Base-by-base conservation (phyloP, 2,113 vertebrate genomes). In the Rallus limicola region DNA sequence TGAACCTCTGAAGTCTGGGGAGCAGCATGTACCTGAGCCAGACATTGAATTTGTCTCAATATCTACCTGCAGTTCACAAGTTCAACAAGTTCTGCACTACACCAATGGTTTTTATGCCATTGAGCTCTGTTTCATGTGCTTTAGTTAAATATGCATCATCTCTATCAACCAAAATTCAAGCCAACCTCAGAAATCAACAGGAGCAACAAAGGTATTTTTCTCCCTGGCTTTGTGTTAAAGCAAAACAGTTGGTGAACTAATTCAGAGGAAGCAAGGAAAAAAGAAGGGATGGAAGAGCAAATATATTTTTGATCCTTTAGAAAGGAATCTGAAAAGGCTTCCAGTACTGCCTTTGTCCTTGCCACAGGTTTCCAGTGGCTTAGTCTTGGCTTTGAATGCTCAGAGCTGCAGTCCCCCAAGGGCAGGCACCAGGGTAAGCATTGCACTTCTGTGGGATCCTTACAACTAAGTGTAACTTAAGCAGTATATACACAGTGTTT, bases 381-480 rank as follows among this genome's bases (percentile, higher is more conserved):
- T 48, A 26, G 5, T 7, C 21, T 6, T 23, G 21, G 25, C 5
- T 40, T 31, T 9, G 5, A 17, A 48, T 18, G 13, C 71, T 59
- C 56, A 21, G 58, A 44, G 24, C 29, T 62, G 46, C 36, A 44
- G 2, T 24, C 17, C 9, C 34, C 23, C 4, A 4, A 1, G 17
- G 17, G 11, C 50, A 46, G 28, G 17, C 36, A 44, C 7, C 19
- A 3, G 23, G 10, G 28, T 13, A 36, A 56, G 26, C 26, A n/a
- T 17, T 42, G 13, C 28, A n/a, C 23, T 17, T 38, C 5, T 5
- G 15, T 34, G 36, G 70, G 11, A 56, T 16, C 20, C n/a, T 48
- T 48, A 48, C 40, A 14, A 10, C 2, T 0, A 0, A 13, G 21
- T 31, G 16, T 20, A 36, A 52, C 2, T 29, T 14, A 6, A 10